phyloP scores from a whole-genome alignment of 2,113 vertebrate species.

The Gnathonemus echidnorhynchus region DNA sequence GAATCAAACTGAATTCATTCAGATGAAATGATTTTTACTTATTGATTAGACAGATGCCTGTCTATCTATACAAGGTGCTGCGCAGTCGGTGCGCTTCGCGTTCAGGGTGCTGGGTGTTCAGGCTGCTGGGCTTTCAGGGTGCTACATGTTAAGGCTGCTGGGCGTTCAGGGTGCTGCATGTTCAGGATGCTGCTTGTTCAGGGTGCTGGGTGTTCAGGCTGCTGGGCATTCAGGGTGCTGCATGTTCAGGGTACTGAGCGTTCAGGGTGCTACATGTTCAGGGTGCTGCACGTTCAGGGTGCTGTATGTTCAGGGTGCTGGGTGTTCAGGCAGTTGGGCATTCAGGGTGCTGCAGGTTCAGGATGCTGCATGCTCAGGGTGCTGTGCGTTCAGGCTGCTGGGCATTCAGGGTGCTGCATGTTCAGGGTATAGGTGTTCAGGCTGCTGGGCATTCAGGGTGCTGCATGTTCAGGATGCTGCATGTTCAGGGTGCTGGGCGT shows the following conservation, averaged over 20 bases:
- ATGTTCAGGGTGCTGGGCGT: too few species aligned
- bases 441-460: too few species aligned
- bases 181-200: neutral
- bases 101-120: neutral
- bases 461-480: too few species aligned
- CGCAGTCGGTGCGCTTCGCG: neutral
- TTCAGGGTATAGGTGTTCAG: neutral
- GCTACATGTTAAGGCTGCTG: too few species aligned
- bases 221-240: too few species aligned
- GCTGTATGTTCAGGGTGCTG: neutral
- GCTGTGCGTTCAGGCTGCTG: neutral
- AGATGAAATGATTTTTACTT: constrained; percentile 17
- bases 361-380: neutral
- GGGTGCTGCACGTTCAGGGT: neutral
- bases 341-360: neutral
- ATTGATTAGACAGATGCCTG: neutral
- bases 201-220: too few species aligned
- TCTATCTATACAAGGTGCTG: neutral
- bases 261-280: neutral
- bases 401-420: too few species aligned
- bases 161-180: neutral
- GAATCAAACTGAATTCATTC: neutral
- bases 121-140: neutral
- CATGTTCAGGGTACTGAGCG: too few species aligned
- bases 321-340: accelerated